Evolutionary conservation across 1,140 invertebrate genomes (phyloP).

Genomic region (Melanaphis sacchari): DNA sequence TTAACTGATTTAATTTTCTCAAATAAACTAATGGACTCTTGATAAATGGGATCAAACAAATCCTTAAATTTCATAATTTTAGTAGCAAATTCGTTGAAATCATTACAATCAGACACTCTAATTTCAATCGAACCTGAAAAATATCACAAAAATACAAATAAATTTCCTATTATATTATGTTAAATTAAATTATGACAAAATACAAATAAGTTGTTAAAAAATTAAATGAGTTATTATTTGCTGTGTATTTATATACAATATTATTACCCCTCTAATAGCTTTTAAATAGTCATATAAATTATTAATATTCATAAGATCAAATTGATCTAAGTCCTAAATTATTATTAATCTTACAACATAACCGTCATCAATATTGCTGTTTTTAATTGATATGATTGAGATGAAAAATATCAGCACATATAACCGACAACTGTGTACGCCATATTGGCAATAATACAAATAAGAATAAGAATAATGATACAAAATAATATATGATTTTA

Average conservation of each 20-base stretch:
- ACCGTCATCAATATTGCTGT: no score
- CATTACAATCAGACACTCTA: fast-evolving
- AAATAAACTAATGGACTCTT: neutral
- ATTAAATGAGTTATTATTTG: neutral
- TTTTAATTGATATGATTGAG: no score
- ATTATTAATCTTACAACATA: neutral
- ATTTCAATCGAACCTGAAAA: neutral
- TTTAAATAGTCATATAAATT: neutral
- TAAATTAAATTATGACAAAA: neutral
- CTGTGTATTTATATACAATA: neutral
- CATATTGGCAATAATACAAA: no score
- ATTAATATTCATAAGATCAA: neutral
- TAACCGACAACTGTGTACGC: no score
- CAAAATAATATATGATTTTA: no score
- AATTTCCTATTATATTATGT: neutral
- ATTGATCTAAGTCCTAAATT: neutral
- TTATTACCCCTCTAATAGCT: neutral
- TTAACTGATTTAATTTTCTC: neutral
- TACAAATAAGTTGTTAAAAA: neutral
- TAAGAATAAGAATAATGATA: no score
- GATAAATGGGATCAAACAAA: neutral
- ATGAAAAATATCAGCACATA: no score
- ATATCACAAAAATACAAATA: neutral
- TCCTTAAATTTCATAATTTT: neutral
- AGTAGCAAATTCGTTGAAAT: neutral